Evolutionary conservation across 1,140 invertebrate genomes (phyloP).

Genomic region (Magallana ariakensis): DNA sequence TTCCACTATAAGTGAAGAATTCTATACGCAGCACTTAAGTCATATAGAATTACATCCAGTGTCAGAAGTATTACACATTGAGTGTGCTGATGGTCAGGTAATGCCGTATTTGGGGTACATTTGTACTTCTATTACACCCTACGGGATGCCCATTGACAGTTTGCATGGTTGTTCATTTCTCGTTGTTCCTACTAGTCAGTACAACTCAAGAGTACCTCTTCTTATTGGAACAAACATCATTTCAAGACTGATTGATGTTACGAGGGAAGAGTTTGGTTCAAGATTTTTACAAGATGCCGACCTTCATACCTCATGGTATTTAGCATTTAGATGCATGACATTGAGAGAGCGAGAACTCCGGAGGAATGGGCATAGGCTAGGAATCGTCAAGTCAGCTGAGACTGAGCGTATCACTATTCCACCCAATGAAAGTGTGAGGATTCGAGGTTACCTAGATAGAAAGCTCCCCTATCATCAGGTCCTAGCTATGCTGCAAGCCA

Average conservation of each 20-base stretch:
- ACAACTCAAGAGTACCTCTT: conserved; percentile 20
- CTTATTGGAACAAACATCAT: conserved; percentile 32
- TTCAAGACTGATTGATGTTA: background rate
- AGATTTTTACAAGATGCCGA: conserved; percentile 35
- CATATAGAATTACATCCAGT: conserved; percentile 1
- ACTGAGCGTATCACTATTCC: conserved; percentile 21
- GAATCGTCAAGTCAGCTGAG: conserved; percentile 38
- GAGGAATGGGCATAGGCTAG: background rate
- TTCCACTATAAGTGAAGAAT: conserved; percentile 24
- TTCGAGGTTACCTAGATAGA: conserved; percentile 28
- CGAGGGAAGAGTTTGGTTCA: background rate
- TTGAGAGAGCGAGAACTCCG: conserved; percentile 27
- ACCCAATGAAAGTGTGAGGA: background rate
- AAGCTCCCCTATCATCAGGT: conserved; percentile 26
- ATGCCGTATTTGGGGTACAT: conserved; percentile 34
- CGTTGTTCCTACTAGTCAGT: conserved; percentile 21
- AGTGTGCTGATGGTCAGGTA: conserved; percentile 45
- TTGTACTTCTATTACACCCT: background rate
- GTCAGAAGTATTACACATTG: conserved; percentile 12
- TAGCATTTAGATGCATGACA: conserved; percentile 8
- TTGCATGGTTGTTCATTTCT: conserved; percentile 4
- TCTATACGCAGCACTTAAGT: conserved; percentile 12
- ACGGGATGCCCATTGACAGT: background rate
- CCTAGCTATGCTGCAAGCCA: conserved; percentile 22
- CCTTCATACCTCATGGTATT: conserved; percentile 28